phyloP scores from a whole-genome alignment of 2,113 vertebrate species.

The Formicarius rufipectus region DNA sequence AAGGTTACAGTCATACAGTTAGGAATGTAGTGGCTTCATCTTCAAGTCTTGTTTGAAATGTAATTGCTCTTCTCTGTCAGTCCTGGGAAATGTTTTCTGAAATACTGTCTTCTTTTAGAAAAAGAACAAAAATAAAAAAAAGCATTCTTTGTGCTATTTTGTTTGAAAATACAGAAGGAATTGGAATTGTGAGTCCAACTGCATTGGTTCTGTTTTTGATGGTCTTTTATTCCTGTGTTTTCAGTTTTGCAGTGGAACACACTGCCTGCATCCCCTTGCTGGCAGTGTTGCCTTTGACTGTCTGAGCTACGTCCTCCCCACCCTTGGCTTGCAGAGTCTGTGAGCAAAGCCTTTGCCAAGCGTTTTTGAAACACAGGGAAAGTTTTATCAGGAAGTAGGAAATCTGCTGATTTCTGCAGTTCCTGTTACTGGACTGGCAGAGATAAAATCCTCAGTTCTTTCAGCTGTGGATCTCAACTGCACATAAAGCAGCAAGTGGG shows the following conservation, averaged over 20 bases:
- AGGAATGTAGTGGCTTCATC: neutral
- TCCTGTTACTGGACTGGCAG: neutral
- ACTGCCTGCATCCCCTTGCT: neutral
- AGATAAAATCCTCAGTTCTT: neutral
- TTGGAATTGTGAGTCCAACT: neutral
- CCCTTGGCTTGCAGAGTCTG: neutral
- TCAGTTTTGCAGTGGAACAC: accelerated
- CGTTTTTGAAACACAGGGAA: neutral
- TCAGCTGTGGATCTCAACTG: accelerated
- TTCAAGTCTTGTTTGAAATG: neutral
- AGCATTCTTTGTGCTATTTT: neutral
- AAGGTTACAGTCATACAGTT: neutral
- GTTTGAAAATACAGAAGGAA: neutral
- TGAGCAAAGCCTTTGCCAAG: neutral
- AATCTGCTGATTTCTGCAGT: conserved; percentile 23
- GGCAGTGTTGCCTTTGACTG: accelerated
- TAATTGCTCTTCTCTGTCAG: neutral
- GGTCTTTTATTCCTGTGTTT: neutral
- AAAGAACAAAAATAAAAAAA: no score
- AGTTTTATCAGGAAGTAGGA: conserved; percentile 7
- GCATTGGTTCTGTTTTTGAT: neutral
- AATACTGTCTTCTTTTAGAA: neutral
- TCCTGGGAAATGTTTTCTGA: neutral
- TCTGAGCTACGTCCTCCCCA: neutral
- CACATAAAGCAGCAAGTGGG: accelerated